phyloP scores from a whole-genome alignment of 2,797 vertebrate genomes.

The Sphenodon punctatus region DNA sequence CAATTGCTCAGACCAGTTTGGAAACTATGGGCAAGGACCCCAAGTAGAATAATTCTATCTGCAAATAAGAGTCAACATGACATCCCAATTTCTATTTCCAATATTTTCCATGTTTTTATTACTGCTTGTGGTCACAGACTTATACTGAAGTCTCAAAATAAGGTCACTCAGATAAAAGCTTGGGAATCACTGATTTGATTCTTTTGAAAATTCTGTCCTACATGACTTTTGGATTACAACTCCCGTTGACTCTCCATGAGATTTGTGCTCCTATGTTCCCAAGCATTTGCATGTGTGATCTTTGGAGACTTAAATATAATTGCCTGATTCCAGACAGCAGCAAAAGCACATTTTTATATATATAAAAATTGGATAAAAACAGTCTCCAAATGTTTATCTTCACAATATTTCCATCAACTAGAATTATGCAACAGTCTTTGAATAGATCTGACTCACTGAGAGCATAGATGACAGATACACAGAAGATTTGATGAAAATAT shows the following conservation, averaged over 20 bases:
- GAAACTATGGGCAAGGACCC: neutral
- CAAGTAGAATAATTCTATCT: neutral
- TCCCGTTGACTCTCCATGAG: neutral
- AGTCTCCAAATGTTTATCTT: slow-evolving; percentile 64
- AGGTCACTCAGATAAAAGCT: no score
- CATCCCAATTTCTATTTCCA: no score
- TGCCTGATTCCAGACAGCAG: no score
- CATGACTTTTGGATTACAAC: neutral
- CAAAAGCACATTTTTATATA: no score
- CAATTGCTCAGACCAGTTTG: neutral
- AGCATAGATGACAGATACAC: slow-evolving; percentile 53
- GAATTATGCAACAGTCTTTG: slow-evolving; percentile 70
- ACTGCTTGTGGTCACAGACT: no score
- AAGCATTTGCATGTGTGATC: neutral
- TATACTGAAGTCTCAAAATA: no score
- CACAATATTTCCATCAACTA: slow-evolving; percentile 64
- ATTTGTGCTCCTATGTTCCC: neutral
- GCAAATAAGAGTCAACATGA: neutral
- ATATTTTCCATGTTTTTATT: no score
- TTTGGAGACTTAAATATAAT: neutral
- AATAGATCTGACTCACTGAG: slow-evolving; percentile 43
- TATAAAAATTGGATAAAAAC: slow-evolving; percentile 44
- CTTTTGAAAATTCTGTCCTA: neutral
- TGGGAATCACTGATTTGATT: no score
- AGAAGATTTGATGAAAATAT: slow-evolving; percentile 64